Evolutionary conservation across 2,888 invertebrate genomes (phyloP).

Genomic region (Octonoba sinensis): DNA sequence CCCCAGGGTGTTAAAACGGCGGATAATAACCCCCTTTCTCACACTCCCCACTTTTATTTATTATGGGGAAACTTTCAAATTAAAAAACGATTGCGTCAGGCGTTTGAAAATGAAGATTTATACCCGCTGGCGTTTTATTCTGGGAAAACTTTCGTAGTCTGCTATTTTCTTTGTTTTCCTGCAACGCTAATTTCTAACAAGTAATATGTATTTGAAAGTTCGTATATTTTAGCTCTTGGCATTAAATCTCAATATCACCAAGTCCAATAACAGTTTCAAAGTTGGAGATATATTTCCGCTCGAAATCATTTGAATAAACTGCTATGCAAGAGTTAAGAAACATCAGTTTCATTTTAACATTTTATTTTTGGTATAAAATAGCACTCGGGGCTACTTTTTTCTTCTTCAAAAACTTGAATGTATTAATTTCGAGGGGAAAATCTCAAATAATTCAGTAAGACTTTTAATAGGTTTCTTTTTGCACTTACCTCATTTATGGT

Average conservation of each 20-base stretch:
- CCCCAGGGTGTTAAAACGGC: conserved; percentile 1
- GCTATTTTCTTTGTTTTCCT: conserved; percentile 25
- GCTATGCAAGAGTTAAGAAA: too few relatives aligned
- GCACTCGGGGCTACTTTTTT: too few relatives aligned
- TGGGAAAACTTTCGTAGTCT: conserved; percentile 14
- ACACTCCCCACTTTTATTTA: background rate
- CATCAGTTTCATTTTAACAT: too few relatives aligned
- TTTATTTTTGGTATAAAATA: too few relatives aligned
- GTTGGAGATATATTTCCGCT: too few relatives aligned
- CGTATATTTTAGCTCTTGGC: too few relatives aligned
- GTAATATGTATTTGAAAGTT: conserved; percentile 7
- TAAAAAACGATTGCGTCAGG: conserved; percentile 37
- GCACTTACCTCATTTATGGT: too few relatives aligned
- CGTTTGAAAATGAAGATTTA: conserved; percentile 34
- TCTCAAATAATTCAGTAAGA: too few relatives aligned
- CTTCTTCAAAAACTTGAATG: too few relatives aligned
- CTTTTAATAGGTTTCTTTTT: too few relatives aligned
- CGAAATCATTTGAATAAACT: too few relatives aligned
- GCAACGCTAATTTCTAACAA: conserved; percentile 19
- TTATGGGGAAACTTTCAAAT: conserved; percentile 19
- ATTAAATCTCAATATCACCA: conserved; percentile 2
- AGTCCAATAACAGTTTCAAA: conserved; percentile 10
- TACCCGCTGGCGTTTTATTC: conserved; percentile 1
- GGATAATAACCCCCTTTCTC: background rate
- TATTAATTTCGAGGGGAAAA: too few relatives aligned